These are phyloP conservation scores for Anguilla pacifica DNA, from an alignment of 2,797 vertebrate genomes.

Conservation along the genomic window DNA sequence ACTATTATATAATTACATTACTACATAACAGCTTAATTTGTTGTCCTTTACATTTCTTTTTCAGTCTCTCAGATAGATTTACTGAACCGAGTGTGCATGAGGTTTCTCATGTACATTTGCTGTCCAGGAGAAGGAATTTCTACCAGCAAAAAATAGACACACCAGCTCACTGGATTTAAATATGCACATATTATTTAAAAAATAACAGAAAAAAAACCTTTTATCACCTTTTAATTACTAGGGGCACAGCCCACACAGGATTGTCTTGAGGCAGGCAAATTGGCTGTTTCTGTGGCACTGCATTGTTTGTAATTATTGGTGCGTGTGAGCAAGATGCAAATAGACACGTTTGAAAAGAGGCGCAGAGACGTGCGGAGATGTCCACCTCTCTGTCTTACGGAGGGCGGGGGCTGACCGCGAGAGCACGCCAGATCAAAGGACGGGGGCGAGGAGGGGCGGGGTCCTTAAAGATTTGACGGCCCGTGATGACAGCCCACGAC, in stretches of 20 bases:
- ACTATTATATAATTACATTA: neutral
- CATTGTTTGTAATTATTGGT: conserved; percentile 37
- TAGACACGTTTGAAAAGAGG: conserved; percentile 7
- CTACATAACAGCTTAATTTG: neutral
- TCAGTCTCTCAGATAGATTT: neutral
- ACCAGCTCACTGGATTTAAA: neutral
- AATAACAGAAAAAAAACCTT: conserved; percentile 7
- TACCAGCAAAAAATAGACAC: neutral
- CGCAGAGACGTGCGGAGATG: neutral
- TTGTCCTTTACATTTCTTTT: neutral
- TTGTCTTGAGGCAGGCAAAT: neutral
- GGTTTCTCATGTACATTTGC: neutral
- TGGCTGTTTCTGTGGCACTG: conserved; percentile 4
- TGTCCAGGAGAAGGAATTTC: neutral
- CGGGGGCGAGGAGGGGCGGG: neutral
- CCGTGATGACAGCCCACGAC: neutral
- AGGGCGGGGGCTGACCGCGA: neutral
- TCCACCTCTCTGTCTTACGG: neutral
- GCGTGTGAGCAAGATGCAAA: conserved; percentile 25
- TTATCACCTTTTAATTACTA: conserved; percentile 1
- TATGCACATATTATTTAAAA: neutral
- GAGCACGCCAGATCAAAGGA: conserved; percentile 44
- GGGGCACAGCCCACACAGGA: neutral
- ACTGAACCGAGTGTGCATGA: neutral
- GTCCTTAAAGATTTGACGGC: neutral